A percentile compares a stretch with the other conserved stretches of the same genome.
Conservation (phyloP, 2,888 invertebrate genomes). For the Agrotis segetum region DNA sequence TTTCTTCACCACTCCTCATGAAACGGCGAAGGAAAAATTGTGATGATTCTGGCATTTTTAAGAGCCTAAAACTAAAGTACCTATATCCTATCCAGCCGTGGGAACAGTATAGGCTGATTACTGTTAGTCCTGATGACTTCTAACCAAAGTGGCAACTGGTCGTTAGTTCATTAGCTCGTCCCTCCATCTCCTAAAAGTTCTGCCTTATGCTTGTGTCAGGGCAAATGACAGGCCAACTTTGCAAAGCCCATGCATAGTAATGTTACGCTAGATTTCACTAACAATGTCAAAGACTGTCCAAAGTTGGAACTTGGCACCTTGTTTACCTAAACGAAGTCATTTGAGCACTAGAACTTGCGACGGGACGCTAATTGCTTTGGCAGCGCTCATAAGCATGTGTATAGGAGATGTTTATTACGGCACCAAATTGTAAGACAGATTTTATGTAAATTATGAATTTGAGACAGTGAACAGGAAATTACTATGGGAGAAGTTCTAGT, state of each 20-base stretch:
- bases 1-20: too few species aligned
- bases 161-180: too few species aligned
- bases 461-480: not conserved
- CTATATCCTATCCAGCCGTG: too few species aligned
- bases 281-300: conserved; percentile 20
- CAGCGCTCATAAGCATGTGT: conserved; percentile 29
- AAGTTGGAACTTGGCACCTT: conserved; percentile 41
- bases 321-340: conserved; percentile 48
- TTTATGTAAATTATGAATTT: not conserved
- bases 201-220: too few species aligned
- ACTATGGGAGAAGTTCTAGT: not conserved
- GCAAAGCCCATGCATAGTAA: not conserved
- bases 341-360: conserved; percentile 33
- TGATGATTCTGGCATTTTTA: too few species aligned
- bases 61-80: too few species aligned
- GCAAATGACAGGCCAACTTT: too few species aligned
- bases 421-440: conserved; percentile 6
- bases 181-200: too few species aligned
- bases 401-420: conserved; percentile 27
- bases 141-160: too few species aligned
- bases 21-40: too few species aligned
- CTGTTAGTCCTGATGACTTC: too few species aligned
- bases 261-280: conserved; percentile 4
- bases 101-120: too few species aligned
- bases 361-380: conserved; percentile 52